Conservation (phyloP, 2,113 vertebrate species). For the Crotalus horridus region DNA sequence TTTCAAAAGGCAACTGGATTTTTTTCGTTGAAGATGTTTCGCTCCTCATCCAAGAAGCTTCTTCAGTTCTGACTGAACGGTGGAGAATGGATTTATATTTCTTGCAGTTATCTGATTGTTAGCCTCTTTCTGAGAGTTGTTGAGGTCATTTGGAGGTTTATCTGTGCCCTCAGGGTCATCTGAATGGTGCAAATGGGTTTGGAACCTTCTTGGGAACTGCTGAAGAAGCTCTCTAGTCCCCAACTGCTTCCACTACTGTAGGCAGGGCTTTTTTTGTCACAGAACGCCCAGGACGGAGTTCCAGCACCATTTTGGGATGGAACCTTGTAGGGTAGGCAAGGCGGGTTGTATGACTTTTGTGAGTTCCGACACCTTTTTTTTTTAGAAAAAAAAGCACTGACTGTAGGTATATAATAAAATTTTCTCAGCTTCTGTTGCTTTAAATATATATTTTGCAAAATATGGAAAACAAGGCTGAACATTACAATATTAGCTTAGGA, state of each 20-base stretch:
- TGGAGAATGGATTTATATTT: not conserved
- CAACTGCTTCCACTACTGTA: not conserved
- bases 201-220: not conserved
- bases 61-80: not conserved
- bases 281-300: no score
- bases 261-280: no score
- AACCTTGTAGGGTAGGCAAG: no score
- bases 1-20: not conserved
- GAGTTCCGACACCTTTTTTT: no score
- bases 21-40: not conserved
- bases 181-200: not conserved
- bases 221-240: not conserved
- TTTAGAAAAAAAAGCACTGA: no score
- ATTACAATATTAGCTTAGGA: constrained; percentile 1
- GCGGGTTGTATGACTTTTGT: no score
- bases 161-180: not conserved
- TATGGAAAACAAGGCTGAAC: constrained; percentile 7
- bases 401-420: not conserved
- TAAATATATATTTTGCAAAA: not conserved
- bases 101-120: not conserved
- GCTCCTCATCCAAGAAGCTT: not conserved
- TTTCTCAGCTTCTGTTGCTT: not conserved
- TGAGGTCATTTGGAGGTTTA: not conserved
- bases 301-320: no score
- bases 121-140: not conserved